Evolutionary conservation across 2,888 invertebrate genomes (phyloP).

Genomic region (Leptinotarsa haldemani): DNA sequence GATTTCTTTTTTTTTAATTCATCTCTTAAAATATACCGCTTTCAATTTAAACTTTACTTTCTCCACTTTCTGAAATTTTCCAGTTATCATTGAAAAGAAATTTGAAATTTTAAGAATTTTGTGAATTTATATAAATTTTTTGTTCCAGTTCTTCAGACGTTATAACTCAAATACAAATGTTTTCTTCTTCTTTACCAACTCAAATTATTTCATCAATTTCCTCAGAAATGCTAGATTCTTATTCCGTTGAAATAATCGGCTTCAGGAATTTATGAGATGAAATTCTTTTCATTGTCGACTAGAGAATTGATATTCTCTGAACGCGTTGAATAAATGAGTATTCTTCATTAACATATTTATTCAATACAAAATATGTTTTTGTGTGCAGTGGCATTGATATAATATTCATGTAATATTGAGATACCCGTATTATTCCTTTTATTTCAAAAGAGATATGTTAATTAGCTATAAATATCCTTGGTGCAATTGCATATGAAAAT

Average conservation of each 20-base stretch:
- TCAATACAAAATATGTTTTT: slow-evolving; percentile 35
- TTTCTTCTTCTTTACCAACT: too few relatives aligned
- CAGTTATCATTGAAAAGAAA: too few relatives aligned
- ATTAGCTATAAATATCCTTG: slow-evolving; percentile 46
- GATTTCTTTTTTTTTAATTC: too few relatives aligned
- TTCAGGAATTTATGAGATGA: not conserved
- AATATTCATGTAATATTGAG: slow-evolving; percentile 42
- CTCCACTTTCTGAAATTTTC: too few relatives aligned
- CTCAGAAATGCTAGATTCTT: not conserved
- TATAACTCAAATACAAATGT: too few relatives aligned
- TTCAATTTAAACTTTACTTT: too few relatives aligned
- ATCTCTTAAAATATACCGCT: too few relatives aligned
- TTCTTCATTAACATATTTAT: slow-evolving; percentile 40
- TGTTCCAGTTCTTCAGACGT: too few relatives aligned
- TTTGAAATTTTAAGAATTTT: too few relatives aligned
- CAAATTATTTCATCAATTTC: too few relatives aligned
- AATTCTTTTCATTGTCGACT: slow-evolving; percentile 4
- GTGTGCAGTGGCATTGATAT: slow-evolving; percentile 39
- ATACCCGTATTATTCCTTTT: slow-evolving; percentile 46
- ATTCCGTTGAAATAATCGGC: not conserved
- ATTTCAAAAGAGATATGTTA: slow-evolving; percentile 45
- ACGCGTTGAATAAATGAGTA: slow-evolving; percentile 30
- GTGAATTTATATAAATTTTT: too few relatives aligned
- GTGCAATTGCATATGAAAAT: slow-evolving; percentile 42
- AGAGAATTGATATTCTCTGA: slow-evolving; percentile 12